A percentile compares a stretch with the other conserved stretches of the same genome.
Conservation (phyloP, 2,888 invertebrate genomes). For the Stomorhina lunata region DNA sequence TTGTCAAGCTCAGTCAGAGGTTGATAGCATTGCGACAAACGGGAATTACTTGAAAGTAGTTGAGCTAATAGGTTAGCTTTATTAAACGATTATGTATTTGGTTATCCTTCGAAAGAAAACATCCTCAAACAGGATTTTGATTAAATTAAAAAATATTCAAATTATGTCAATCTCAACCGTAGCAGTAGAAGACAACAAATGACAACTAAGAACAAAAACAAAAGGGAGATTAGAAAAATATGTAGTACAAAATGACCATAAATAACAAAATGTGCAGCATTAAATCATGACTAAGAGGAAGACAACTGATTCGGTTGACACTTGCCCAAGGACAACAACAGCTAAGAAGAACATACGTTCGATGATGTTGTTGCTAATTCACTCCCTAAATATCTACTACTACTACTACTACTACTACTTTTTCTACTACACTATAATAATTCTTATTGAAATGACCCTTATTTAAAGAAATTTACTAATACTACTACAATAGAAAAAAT, state of each 20-base stretch:
- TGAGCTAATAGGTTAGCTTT: no score
- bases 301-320: conserved; percentile 52
- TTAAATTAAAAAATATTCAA: neutral
- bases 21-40: no score
- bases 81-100: no score
- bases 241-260: conserved; percentile 50
- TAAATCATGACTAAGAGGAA: conserved; percentile 45
- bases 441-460: conserved; percentile 52
- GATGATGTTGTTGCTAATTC: conserved; percentile 34
- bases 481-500: neutral
- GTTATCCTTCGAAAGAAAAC: no score
- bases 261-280: conserved; percentile 56
- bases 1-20: no score
- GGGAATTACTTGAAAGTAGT: no score
- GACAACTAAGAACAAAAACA: neutral
- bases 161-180: conserved; percentile 14
- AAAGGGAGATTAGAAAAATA: conserved; percentile 1
- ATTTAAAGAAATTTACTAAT: conserved; percentile 15
- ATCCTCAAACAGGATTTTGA: no score
- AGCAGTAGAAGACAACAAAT: neutral
- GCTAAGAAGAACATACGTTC: conserved; percentile 7
- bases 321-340: neutral
- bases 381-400: conserved; percentile 28
- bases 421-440: neutral
- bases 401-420: neutral